Evolutionary conservation across 1,140 invertebrate species (phyloP), one percentile per base, ranked within the genome.

Genomic region (Liolophura sinensis): DNA sequence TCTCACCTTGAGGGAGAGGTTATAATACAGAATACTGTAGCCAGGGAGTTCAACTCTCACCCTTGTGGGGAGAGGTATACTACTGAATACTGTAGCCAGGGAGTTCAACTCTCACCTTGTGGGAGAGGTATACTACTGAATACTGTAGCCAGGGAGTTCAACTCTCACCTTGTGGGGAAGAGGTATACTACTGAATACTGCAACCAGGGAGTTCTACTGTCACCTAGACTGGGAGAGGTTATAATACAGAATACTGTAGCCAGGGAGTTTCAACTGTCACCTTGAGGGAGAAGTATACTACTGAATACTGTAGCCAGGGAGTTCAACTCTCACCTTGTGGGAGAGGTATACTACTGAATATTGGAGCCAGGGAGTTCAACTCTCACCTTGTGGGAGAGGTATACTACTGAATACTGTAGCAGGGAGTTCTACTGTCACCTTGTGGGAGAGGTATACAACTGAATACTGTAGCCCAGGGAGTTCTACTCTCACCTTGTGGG

Each of bases 121-220:
- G 20, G 60, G 78, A 85, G 62, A 74, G 78, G 57, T 63, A 77
- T 46, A 65, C 85, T 18, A 83, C 83, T 50, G 78, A 82, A 27
- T 80, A 84, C 11, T n/a, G 83, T 84, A 72, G 82, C 78, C 4
- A 68, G 68, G 59, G 69, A 78, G 49, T 78, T 85, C 56, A 85
- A 85, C 67, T 40, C 67, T n/a, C 73, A 84, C 64, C 71, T 80
- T 20, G 63, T 76, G 20, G 78, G 79, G n/a, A n/a, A 51, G 77
- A 83, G 76, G 82, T 84, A n/a, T n/a, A n/a, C n/a, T n/a, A n/a
- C n/a, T n/a, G n/a, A n/a, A n/a, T n/a, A n/a, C n/a, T n/a, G n/a
- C n/a, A 72, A 82, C 78, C 4, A 68, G 68, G 59, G 69, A 78
- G 49, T 78, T 85, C 56, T 85, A 85, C 67, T 40, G 65, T n/a